Evolutionary conservation across 2,797 vertebrate genomes (phyloP), one percentile per base, ranked within the genome.

Genomic region (Brachyrhaphis roseni): DNA sequence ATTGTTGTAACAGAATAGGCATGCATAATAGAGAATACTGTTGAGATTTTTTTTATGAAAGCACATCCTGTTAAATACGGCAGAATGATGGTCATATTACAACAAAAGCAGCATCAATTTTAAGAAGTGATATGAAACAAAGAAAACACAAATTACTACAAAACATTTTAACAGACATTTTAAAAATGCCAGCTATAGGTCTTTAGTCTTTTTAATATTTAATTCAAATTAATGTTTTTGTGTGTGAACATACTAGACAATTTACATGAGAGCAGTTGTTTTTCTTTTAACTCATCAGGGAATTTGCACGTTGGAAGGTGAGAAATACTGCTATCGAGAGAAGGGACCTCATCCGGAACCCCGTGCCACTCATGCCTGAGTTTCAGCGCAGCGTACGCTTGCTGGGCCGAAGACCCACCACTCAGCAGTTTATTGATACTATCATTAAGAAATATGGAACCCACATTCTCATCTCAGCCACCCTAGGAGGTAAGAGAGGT

Each of bases 271-370:
- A 86, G 18, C 59, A n/a, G 18, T 64, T 47, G 23, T 79, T 66
- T 72, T 64, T 74, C 15, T 59, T 74, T 0, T 87, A 34, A 16
- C 73, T 72, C 66, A 4, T 66, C 86, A 99, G 98, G 97, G 98
- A 99, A 96, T 99, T 99, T 98, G 98, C 98, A 95, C 98, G 98
- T 97, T 99, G 98, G 98, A 99, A 99, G 98, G 98, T 99, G 98
- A 99, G 98, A 96, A 99, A 99, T 94, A 98, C 97, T 75, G 98
- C 98, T 82, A 97, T 99, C 0, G 98, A 99, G 93, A 94, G 98
- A 89, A 96, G 98, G 95, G 98, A 99, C 93, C 95, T 99, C 93
- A 97, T 97, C 92, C 97, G 95, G 81, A 98, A 98, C 89, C 97
- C 98, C 0, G 95, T 99, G 90, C 98, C 98, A 64, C 97, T 99